phyloP scores from a whole-genome alignment of 2,888 invertebrate species.

The Pachliopta kotzebuea region DNA sequence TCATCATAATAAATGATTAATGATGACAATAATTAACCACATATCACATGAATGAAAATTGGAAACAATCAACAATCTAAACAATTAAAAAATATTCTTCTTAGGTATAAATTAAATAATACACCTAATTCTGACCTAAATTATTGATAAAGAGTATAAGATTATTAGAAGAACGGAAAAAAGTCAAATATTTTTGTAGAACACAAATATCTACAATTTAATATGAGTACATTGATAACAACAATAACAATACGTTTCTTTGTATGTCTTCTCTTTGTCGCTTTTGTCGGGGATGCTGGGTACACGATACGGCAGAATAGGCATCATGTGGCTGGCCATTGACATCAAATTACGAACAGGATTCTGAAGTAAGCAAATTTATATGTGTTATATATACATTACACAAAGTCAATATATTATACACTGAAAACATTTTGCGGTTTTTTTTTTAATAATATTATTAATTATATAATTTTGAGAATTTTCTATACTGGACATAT shows the following conservation, averaged over 20 bases:
- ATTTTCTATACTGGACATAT: too few relatives aligned
- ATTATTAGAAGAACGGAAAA: too few relatives aligned
- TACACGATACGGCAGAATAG: constrained; percentile 62
- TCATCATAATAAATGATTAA: too few relatives aligned
- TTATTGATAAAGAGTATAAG: too few relatives aligned
- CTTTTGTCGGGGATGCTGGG: constrained; percentile 55
- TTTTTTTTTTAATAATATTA: background rate
- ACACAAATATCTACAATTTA: background rate
- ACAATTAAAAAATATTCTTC: too few relatives aligned
- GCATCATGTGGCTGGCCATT: constrained; percentile 60
- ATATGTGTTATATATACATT: background rate
- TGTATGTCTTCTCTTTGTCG: constrained; percentile 49
- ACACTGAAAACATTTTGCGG: background rate
- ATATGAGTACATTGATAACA: background rate
- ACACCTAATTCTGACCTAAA: too few relatives aligned
- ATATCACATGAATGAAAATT: too few relatives aligned
- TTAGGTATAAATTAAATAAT: too few relatives aligned
- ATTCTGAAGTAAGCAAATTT: constrained; percentile 40
- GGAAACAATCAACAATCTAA: too few relatives aligned
- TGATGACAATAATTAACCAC: too few relatives aligned
- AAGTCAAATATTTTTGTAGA: too few relatives aligned
- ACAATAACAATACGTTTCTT: constrained; percentile 42
- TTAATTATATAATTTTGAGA: background rate
- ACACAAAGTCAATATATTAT: background rate
- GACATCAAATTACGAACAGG: constrained; percentile 65